Evolutionary conservation across 30 jellyfish, hydroid and myxozoan genomes (phyloP), one percentile per base, ranked within the genome.

Genomic region (Clytia hemisphaerica): DNA sequence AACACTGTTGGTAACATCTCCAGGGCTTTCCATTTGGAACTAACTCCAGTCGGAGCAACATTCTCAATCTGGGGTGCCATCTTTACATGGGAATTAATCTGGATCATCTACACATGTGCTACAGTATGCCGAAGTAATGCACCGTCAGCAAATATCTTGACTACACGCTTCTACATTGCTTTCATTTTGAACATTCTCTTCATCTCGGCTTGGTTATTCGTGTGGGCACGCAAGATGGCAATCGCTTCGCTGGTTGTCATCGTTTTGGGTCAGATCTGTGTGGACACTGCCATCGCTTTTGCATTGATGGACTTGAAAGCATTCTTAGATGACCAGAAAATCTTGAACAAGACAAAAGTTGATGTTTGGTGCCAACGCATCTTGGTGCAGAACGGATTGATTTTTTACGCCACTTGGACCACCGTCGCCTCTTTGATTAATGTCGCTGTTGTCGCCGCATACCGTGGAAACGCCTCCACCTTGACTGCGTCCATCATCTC

Each of bases 41-140:
- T 84, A 54, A 84, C 93, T 14, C 95, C 95, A 32, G 66, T 75
- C 38, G 77, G 79, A 36, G 22, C 93, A 28, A 77, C 93, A 4
- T 84, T 84, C 46, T 72, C 93, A 49, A 75, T 84, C 61, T 84
- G 95, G 95, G 88, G 93, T 5, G 61, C 77, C 74, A 77, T 84
- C 10, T 75, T 76, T 79, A 32, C 65, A 21, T 65, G 50, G 47
- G 93, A 84, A 53, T 45, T 60, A 4, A 44, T 61, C 0, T 84
- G 95, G 95, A 42, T 54, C 37, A 32, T 76, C 44, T 76, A 76
- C 67, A n/a, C n/a, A n/a, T n/a, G n/a, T n/a, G n/a, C n/a, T n/a
- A n/a, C n/a, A n/a, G n/a, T n/a, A n/a, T 61, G 77, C 70, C 42
- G 90, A 53, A 29, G 67, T 25, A 45, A 45, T 6, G n/a, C n/a